Evolutionary conservation across 2,797 vertebrate species (phyloP), one percentile per base, ranked within the genome.

Genomic region (Sebastes oblongus): DNA sequence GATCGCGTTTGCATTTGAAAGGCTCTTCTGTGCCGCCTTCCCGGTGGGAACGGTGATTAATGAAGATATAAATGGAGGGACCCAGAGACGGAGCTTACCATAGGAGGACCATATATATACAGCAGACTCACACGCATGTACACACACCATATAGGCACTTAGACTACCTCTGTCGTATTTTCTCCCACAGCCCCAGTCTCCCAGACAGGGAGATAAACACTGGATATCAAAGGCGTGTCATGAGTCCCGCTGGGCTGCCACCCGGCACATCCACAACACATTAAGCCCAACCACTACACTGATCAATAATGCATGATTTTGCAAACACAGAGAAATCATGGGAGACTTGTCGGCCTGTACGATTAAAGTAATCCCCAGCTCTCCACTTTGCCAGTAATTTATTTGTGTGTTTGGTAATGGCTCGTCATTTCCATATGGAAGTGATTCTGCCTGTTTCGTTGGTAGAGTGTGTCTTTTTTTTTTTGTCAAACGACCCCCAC

Each of bases 1-100:
- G 68, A 74, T 58, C 0, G 70, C 18, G 77, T 92, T 94, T 92
- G 90, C 90, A 92, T 95, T 93, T 91, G 91, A 94, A 93, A 92
- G 91, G 70, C 82, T 91, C 81, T 61, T 87, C 86, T 86, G 81
- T 92, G 85, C 73, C 54, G 46, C 73, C 76, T 80, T 72, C 88
- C 92, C 72, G 14, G 77, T 87, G 91, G 91, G 88, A 89, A 83
- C n/a, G 4, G 81, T 90, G 93, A 94, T 93, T 93, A 94, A 93
- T 92, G 89, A 87, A 91, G 90, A 92, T 87, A 81, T 90, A 93
- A 93, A 90, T 81, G 84, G 72, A 83, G 82, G 83, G 81, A 87
- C 66, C 71, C 67, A 71, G 86, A 84, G 86, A 92, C 24, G 2
- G 70, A 12, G 73, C 81, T 89, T 90, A 90, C 86, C 86, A 86